Evolutionary conservation across 2,888 invertebrate genomes (phyloP).

Genomic region (Drosophila siamana): DNA sequence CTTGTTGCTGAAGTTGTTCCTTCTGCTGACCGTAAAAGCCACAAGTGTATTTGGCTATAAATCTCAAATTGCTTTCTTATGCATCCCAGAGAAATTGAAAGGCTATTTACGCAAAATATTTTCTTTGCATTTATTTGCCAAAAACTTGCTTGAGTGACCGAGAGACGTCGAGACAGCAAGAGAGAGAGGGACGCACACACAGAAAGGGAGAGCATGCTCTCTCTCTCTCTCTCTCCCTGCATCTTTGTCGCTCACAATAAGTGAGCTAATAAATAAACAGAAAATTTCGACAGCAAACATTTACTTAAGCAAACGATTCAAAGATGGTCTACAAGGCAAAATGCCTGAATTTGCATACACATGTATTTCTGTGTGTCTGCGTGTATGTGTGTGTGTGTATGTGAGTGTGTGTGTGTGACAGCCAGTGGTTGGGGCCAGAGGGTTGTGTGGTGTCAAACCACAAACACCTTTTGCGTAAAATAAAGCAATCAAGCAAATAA

Average conservation of each 20-base stretch:
- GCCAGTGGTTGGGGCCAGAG: conserved; percentile 17
- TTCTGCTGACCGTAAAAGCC: conserved; percentile 62
- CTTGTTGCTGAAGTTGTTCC: conserved; percentile 6
- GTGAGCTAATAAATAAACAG: conserved; percentile 77
- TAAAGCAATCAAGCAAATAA: conserved; percentile 82
- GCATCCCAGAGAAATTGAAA: conserved; percentile 54
- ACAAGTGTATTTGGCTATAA: conserved; percentile 75
- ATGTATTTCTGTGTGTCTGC: conserved; percentile 22
- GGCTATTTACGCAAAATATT: conserved; percentile 76
- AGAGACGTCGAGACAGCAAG: background rate
- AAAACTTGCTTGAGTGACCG: conserved; percentile 1
- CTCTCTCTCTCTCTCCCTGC: conserved; percentile 8
- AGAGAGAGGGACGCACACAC: conserved; percentile 1
- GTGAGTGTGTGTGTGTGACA: conserved; percentile 14
- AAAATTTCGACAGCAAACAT: conserved; percentile 77
- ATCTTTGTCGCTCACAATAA: conserved; percentile 47
- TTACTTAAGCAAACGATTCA: conserved; percentile 75
- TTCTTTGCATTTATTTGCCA: conserved; percentile 75
- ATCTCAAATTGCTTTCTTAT: conserved; percentile 76
- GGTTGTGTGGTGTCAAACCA: conserved; percentile 73
- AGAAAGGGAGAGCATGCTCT: background rate
- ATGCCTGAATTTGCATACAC: conserved; percentile 37
- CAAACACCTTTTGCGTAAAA: conserved; percentile 82
- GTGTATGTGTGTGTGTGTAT: background rate
- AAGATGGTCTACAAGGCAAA: conserved; percentile 58